Evolutionary conservation across 2,797 vertebrate genomes (phyloP), one percentile per base, ranked within the genome.

Genomic region (Huso huso): DNA sequence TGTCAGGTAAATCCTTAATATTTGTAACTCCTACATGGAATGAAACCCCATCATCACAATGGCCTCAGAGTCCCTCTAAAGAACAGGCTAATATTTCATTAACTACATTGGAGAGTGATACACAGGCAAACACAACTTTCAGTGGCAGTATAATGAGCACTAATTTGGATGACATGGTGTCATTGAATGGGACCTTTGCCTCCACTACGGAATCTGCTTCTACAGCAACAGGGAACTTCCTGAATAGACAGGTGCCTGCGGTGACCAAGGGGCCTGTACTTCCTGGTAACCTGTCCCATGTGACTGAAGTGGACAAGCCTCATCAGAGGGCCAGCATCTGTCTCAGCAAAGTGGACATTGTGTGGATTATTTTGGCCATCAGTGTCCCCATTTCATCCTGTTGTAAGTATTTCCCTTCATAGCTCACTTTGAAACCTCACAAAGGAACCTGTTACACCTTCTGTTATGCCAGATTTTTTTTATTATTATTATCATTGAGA

Each of bases 331-430:
- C 85, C 72, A 89, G 89, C 75, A 93, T 98, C 89, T 99, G 97
- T 75, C 82, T 99, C 76, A 93, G 91, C 87, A 93, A 91, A 88
- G 92, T 97, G 92, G 95, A 98, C 81, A 91, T 98, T 52, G 91
- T 92, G 78, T 99, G 97, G 97, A 94, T 98, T 70, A 90, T 98
- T 78, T 78, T 99, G 78, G 95, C 93, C 71, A 95, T 98, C 88
- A 95, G 94, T 0, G 94, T 98, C 72, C 92, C 93, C 60, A 93
- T 97, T 83, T 95, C 95, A 61, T 94, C 94, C 0, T 97, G 96
- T 79, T 99, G 97, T 99, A 82, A 99, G 97, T 97, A 81, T 67
- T 73, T 0, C n/a, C 12, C 0, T 0, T 0, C 58, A 61, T 8
- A 49, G 15, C 64, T 48, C 51, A 51, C 10, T 0, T 37, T 37